Evolutionary conservation across 2,888 invertebrate genomes (phyloP), one percentile per base, ranked within the genome.

Genomic region (Homarus gammarus): DNA sequence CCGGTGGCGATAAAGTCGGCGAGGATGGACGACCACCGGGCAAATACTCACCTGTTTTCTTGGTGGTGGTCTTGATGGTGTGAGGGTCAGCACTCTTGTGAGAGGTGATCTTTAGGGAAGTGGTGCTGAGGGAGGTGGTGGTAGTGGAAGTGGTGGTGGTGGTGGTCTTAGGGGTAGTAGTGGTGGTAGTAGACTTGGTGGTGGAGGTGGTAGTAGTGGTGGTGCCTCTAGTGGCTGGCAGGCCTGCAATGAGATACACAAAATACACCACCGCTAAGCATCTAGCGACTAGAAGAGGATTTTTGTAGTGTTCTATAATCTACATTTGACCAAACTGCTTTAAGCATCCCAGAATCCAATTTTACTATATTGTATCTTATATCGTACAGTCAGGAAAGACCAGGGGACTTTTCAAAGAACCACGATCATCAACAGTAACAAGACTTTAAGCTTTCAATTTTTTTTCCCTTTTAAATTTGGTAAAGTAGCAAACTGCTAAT

Each of bases 21-120:
- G 44, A 44, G 44, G 44, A 44, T 44, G 6, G 5, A 6, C 18
- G 27, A 64, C 64, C 64, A 64, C 78, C 27, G 12, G n/a, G 61
- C 10, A 27, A 12, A 68, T 61, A 79, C 84, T 78, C 15, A 89
- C 89, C 89, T 89, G 89, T 89, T 51, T 89, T 89, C 84, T 89
- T 89, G 27, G 83, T 75, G 18, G 84, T 89, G 68, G 87, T 75
- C 75, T 82, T 87, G 44, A 75, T 77, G 51, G 68, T 49, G 70
- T 44, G 64, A 44, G 88, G 33, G 77, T 84, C 84, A 36, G 84
- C 84, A 73, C 84, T 84, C 84, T 84, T 84, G 84, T 84, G 73
- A 73, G 88, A 73, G 68, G 75, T 72, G 77, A 83, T 88, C 83
- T 61, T 51, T 61, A 70, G 44, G 83, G 77, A 75, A 64, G 82